A percentile compares a stretch with the other conserved stretches of the same genome.
Evolutionary conservation across 2,797 vertebrate genomes (phyloP).

Genomic region (Acrossocheilus fasciatus): DNA sequence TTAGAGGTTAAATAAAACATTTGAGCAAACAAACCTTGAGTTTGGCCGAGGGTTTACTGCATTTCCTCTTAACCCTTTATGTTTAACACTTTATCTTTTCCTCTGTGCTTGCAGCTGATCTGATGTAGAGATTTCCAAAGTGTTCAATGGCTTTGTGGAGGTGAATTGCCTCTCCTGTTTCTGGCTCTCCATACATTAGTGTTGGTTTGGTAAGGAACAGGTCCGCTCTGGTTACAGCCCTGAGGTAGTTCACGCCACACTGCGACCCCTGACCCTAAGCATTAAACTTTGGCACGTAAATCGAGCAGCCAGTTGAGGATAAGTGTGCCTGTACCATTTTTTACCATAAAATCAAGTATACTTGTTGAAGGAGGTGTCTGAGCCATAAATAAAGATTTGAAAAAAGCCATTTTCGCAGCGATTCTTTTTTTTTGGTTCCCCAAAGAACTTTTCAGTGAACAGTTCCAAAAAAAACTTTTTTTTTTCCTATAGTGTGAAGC

Average conservation of each 20-base stretch:
- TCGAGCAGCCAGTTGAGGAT: neutral
- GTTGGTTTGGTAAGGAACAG: constrained; percentile 26
- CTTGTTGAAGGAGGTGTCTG: neutral
- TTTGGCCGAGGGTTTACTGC: constrained; percentile 70
- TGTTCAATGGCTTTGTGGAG: constrained; percentile 13
- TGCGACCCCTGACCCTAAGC: constrained; percentile 53
- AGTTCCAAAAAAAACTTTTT: neutral
- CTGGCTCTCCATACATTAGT: constrained; percentile 3
- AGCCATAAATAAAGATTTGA: neutral
- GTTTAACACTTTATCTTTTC: constrained; percentile 28
- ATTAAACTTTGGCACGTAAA: constrained; percentile 22
- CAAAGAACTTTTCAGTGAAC: neutral
- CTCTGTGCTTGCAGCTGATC: constrained; percentile 9
- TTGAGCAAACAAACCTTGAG: constrained; percentile 68
- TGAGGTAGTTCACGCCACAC: constrained; percentile 44
- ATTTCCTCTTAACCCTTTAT: constrained; percentile 60
- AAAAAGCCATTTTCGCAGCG: neutral
- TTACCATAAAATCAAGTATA: neutral
- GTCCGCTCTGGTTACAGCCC: constrained; percentile 23
- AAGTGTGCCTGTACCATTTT: neutral
- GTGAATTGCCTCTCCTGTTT: constrained; percentile 40
- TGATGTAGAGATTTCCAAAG: constrained; percentile 23
- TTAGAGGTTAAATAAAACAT: constrained; percentile 75
- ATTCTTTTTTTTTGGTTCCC: neutral
- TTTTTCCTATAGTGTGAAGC: neutral